These are phyloP conservation scores for Pomacea canaliculata DNA, from an alignment of 2,888 invertebrate genomes.

Conservation along the genomic window DNA sequence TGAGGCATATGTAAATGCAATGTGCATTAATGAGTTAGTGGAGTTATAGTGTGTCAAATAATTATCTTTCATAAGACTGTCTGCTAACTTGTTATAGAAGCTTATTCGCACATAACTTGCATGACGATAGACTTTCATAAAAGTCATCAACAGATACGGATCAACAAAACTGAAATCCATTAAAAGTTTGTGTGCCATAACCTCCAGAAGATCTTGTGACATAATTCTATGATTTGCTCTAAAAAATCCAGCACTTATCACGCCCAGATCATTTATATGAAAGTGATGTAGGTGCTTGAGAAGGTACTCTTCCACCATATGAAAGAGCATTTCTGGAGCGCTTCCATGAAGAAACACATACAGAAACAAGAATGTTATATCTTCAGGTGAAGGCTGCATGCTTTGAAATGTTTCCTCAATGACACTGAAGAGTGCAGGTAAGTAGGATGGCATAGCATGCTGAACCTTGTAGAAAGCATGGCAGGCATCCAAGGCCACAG, in stretches of 20 bases:
- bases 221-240: slow-evolving; percentile 26
- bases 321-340: slow-evolving; percentile 25
- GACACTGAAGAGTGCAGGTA: slow-evolving; percentile 14
- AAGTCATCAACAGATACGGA: slow-evolving; percentile 14
- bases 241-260: slow-evolving; percentile 29
- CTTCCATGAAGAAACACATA: slow-evolving; percentile 30
- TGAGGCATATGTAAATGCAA: slow-evolving; percentile 27
- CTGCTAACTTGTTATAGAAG: slow-evolving; percentile 26
- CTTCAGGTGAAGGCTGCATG: not conserved
- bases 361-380: slow-evolving; percentile 21
- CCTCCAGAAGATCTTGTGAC: slow-evolving; percentile 25
- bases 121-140: slow-evolving; percentile 30
- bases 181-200: slow-evolving; percentile 22
- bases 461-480: slow-evolving; percentile 7
- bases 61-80: slow-evolving; percentile 2
- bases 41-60: slow-evolving; percentile 9
- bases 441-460: not conserved
- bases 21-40: slow-evolving; percentile 32
- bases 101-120: slow-evolving; percentile 27
- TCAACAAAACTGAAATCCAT: slow-evolving; percentile 4
- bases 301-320: slow-evolving; percentile 25
- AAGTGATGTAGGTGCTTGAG: slow-evolving; percentile 18
- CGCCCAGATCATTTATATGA: slow-evolving; percentile 23
- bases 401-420: slow-evolving; percentile 15
- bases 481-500: slow-evolving; percentile 1